A percentile compares a stretch with the other conserved stretches of the same genome.
Evolutionary conservation across 2,113 vertebrate species (phyloP).

Genomic region (Psophia crepitans): DNA sequence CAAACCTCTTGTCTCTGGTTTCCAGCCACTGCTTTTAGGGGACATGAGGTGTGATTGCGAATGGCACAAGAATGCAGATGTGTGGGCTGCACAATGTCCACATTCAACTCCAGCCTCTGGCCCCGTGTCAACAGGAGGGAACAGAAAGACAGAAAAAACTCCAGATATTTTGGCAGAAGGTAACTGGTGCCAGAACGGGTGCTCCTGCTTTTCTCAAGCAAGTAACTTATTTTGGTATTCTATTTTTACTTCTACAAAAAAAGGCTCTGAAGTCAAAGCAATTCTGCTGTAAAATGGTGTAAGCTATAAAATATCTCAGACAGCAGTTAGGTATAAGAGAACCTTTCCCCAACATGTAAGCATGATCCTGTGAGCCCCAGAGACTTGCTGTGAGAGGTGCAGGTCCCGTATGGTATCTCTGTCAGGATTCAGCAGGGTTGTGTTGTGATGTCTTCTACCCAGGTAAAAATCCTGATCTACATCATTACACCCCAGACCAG

Average conservation of each 20-base stretch:
- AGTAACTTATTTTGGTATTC: background rate
- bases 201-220: background rate
- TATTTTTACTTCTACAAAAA: background rate
- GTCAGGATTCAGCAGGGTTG: background rate
- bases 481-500: background rate
- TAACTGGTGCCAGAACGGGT: background rate
- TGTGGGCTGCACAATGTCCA: constrained; percentile 31
- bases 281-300: background rate
- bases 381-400: background rate
- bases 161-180: background rate
- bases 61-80: constrained; percentile 38
- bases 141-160: background rate
- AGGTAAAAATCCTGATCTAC: background rate
- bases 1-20: constrained; percentile 38
- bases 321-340: background rate
- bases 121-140: background rate
- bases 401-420: background rate
- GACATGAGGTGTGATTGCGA: constrained; percentile 23
- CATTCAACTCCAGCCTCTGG: background rate
- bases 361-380: background rate
- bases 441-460: background rate
- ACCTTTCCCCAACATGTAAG: background rate
- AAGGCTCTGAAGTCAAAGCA: background rate
- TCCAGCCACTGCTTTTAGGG: constrained; percentile 9
- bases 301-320: background rate